Percentiles rank a stretch among this genome's conserved stretches.
These are phyloP conservation scores for Drosophila cognata DNA, from an alignment of 2,888 invertebrate genomes.

Conservation along the genomic window DNA sequence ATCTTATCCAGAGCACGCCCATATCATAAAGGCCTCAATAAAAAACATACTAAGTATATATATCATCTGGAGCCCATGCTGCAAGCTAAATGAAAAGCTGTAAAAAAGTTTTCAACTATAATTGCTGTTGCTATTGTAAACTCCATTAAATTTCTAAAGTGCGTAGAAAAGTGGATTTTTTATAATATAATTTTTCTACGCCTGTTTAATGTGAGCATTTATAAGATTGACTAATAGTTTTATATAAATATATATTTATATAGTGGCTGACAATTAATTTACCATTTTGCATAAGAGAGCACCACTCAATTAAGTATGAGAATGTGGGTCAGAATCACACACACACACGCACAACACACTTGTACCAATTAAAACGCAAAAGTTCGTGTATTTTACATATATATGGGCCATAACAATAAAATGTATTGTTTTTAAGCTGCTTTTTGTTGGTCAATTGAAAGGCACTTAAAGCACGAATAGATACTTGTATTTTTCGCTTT, in stretches of 20 bases:
- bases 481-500: background rate
- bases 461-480: background rate
- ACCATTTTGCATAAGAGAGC: slow-evolving; percentile 61
- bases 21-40: slow-evolving; percentile 31
- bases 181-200: slow-evolving; percentile 3
- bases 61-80: slow-evolving; percentile 5
- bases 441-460: slow-evolving; percentile 38
- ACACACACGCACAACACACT: background rate
- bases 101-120: slow-evolving; percentile 75
- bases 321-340: slow-evolving; percentile 27
- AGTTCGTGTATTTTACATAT: slow-evolving; percentile 18
- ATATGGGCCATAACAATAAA: background rate
- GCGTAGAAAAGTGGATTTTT: slow-evolving; percentile 37
- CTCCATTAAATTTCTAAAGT: slow-evolving; percentile 71
- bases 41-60: slow-evolving; percentile 5
- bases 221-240: slow-evolving; percentile 75
- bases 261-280: slow-evolving; percentile 63
- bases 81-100: slow-evolving; percentile 37
- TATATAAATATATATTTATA: slow-evolving; percentile 43
- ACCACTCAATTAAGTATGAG: slow-evolving; percentile 62
- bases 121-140: slow-evolving; percentile 67
- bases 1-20: slow-evolving; percentile 58
- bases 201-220: slow-evolving; percentile 40
- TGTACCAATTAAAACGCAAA: slow-evolving; percentile 8
- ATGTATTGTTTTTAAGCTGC: slow-evolving; percentile 17